Percentiles rank a stretch among this genome's conserved stretches.
phyloP scores from a whole-genome alignment of 2,797 vertebrate genomes.

The Dromococcyx pavoninus region DNA sequence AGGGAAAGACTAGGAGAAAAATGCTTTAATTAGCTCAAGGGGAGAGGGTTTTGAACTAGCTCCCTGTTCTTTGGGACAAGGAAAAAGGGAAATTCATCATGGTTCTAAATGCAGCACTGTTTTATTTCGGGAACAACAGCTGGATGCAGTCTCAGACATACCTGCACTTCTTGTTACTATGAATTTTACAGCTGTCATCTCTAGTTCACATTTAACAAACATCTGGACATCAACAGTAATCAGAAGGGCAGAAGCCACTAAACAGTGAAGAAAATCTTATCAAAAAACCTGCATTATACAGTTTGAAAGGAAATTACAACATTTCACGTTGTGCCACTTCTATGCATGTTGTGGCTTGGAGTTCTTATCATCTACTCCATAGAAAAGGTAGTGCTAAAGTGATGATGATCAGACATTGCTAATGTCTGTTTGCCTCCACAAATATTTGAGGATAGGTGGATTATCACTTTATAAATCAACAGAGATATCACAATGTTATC shows the following conservation, averaged over 20 bases:
- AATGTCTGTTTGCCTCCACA: neutral
- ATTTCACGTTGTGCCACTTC: neutral
- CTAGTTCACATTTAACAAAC: conserved; percentile 5
- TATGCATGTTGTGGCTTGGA: neutral
- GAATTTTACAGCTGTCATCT: conserved; percentile 3
- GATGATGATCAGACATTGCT: neutral
- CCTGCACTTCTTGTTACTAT: neutral
- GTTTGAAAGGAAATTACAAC: neutral
- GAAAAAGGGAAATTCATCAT: neutral
- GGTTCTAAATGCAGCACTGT: neutral
- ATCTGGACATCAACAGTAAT: neutral
- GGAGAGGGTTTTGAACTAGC: neutral
- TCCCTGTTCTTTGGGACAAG: neutral
- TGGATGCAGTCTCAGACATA: neutral
- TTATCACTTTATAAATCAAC: conserved; percentile 36
- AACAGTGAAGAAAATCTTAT: neutral
- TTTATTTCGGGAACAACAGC: conserved; percentile 48
- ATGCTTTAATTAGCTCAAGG: neutral
- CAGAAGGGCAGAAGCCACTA: neutral
- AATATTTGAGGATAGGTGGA: neutral
- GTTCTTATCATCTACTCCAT: neutral
- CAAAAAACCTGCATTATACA: neutral
- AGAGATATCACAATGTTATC: conserved; percentile 10
- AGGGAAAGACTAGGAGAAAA: neutral
- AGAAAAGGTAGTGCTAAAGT: neutral